Conservation (phyloP, 2,888 invertebrate species). For the Ornithoptera alexandrae region DNA sequence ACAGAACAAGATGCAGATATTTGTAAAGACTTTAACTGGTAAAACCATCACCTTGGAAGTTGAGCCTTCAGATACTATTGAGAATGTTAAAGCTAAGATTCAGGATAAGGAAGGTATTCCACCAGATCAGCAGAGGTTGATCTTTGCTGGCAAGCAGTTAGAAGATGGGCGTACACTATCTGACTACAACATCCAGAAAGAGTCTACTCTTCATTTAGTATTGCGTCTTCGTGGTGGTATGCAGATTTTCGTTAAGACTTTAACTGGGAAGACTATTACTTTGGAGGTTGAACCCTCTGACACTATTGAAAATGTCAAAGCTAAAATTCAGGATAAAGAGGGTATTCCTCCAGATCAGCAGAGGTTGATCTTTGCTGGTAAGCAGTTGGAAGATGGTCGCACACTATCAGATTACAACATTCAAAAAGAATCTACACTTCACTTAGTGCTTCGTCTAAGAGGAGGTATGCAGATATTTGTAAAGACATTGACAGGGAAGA, state of each 20-base stretch:
- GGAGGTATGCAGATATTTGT: conserved; percentile 81
- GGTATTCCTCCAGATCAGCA: conserved; percentile 26
- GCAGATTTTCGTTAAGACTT: conserved; percentile 35
- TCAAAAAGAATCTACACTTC: conserved; percentile 81
- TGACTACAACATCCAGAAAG: conserved; percentile 7
- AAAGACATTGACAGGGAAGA: conserved; percentile 42
- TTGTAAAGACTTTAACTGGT: conserved; percentile 80
- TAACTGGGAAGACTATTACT: conserved; percentile 35
- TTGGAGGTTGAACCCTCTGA: conserved; percentile 34
- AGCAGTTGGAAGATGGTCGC: conserved; percentile 79
- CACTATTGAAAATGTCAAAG: conserved; percentile 35
- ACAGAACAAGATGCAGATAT: conserved; percentile 85
- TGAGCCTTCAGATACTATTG: conserved; percentile 34
- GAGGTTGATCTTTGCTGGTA: conserved; percentile 15
- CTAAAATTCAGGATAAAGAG: conserved; percentile 33
- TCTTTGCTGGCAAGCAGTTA: conserved; percentile 1
- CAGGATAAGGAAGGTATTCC: conserved; percentile 22
- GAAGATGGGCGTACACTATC: conserved; percentile 7
- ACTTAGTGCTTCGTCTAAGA: conserved; percentile 77
- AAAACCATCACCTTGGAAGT: conserved; percentile 35
- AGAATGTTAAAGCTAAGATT: conserved; percentile 35
- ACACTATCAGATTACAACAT: conserved; percentile 84
- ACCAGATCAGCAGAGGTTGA: not conserved
- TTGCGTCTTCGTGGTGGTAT: conserved; percentile 64
- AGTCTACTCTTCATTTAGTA: conserved; percentile 61